Base-by-base conservation (phyloP, 2,888 invertebrate genomes). In the Polyommatus iphigenia region DNA sequence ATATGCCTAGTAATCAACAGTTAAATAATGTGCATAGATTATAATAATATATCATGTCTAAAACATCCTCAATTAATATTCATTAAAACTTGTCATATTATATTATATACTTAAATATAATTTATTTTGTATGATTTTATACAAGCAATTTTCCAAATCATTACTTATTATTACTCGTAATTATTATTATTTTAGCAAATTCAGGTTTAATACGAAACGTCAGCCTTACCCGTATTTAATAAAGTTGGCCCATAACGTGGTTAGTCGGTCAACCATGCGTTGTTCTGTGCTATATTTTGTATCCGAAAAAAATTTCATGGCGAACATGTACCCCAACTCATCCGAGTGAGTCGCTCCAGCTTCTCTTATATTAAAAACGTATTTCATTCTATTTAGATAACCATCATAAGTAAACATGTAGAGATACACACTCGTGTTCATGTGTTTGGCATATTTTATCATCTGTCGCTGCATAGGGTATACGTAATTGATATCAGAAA, bases 401-500 rank as follows among this genome's bases (percentile, higher is more conserved):
- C 88, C 87, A 7, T 67, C 78, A 71, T 87, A 87, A 0, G 85
- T 82, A 80, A 87, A 88, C 36, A 84, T 73, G 62, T 86, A 88
- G 1, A 85, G 81, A 76, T 82, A 87, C 32, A 87, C 83, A 76
- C 83, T 83, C 1, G 76, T 54, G 7, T 81, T 82, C 1, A 79
- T 81, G 76, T 82, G 83, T 24, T 81, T 77, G 2, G 82, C 29
- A 72, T 82, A 84, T 15, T 79, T 80, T 7, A 80, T 29, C 8
- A 90, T 82, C 62, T 83, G 84, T 76, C 86, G 84, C 20, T 86
- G 85, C 2, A 82, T 79, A 0, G 90, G 88, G 79, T 89, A 83
- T n/a, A 80, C 82, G 50, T 85, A 90, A 4, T 81, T 79, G 10
- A 83, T 85, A 81, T 90, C 91, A 0, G 90, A 87, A 76, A 83